phyloP scores from a whole-genome alignment of 2,113 vertebrate species.

The Chelonoidis abingdonii region DNA sequence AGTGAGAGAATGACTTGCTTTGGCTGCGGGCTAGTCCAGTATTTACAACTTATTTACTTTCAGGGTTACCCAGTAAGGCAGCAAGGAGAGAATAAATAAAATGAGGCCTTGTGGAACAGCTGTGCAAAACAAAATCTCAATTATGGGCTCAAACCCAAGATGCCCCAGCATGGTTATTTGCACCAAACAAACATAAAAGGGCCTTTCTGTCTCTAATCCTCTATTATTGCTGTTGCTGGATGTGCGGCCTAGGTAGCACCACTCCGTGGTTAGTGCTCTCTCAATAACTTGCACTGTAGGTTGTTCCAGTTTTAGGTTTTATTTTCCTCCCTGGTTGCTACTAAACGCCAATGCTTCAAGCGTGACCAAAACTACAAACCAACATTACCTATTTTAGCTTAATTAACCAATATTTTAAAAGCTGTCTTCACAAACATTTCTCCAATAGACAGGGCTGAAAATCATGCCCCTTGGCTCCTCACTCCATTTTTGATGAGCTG shows the following conservation, averaged over 20 bases:
- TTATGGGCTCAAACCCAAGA: slow-evolving; percentile 27
- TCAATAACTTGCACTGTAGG: not conserved
- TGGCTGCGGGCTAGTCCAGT: not conserved
- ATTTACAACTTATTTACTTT: slow-evolving; percentile 52
- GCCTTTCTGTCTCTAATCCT: not conserved
- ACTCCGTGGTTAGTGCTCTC: fast-evolving
- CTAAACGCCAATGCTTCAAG: not conserved
- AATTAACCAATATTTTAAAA: slow-evolving; percentile 20
- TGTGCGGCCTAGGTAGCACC: not conserved
- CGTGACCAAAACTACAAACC: not conserved
- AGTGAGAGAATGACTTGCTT: slow-evolving; percentile 10
- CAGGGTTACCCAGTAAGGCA: not conserved
- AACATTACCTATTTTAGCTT: slow-evolving; percentile 12
- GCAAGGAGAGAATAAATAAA: slow-evolving; percentile 41
- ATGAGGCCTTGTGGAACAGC: not conserved
- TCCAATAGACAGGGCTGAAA: not conserved
- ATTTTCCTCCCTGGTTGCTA: not conserved
- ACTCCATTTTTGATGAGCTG: not conserved
- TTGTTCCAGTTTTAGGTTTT: not conserved
- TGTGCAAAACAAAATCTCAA: slow-evolving; percentile 27
- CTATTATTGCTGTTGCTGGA: not conserved
- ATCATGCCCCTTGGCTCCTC: not conserved
- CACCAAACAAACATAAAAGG: not conserved
- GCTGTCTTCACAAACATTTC: slow-evolving; percentile 6
- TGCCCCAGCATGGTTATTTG: not conserved